phyloP scores from a whole-genome alignment of 1,140 invertebrate species.

The Drosophila aff. region DNA sequence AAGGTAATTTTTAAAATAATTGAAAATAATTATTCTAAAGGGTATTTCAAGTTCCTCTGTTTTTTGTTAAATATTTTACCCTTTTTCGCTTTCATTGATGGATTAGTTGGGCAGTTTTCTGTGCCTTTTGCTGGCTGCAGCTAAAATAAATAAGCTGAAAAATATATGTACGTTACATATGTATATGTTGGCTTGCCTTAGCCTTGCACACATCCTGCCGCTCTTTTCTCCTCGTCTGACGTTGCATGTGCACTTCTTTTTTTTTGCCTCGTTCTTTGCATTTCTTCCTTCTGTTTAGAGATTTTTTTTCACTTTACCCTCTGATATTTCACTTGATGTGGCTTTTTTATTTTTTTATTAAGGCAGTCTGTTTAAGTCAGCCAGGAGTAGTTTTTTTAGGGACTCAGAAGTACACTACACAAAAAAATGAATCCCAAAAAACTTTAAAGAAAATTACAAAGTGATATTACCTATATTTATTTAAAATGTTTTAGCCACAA shows the following conservation, averaged over 20 bases:
- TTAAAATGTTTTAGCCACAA: neutral
- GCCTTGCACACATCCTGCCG: conserved; percentile 14
- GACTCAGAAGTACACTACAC: neutral
- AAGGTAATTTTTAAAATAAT: too few species aligned
- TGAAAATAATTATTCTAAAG: neutral
- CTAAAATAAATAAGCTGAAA: conserved; percentile 15
- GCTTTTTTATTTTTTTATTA: conserved; percentile 19
- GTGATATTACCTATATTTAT: neutral
- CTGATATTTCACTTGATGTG: conserved; percentile 37
- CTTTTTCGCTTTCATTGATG: conserved; percentile 55
- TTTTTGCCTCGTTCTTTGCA: conserved; percentile 7
- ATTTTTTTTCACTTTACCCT: conserved; percentile 31
- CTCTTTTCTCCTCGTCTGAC: conserved; percentile 18
- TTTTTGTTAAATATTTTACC: neutral
- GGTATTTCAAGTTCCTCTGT: neutral
- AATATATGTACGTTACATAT: conserved; percentile 2
- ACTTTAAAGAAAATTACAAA: neutral
- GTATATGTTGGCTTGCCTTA: conserved; percentile 41
- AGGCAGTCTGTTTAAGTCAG: conserved; percentile 39
- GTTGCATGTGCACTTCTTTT: conserved; percentile 65
- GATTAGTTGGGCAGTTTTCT: conserved; percentile 52
- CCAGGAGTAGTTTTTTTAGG: conserved; percentile 30
- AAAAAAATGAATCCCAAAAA: neutral
- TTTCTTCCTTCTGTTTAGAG: conserved; percentile 40
- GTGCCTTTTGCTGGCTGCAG: conserved; percentile 26